Evolutionary conservation across 2,888 invertebrate species (phyloP).

Genomic region (Xanthorhoe designata): DNA sequence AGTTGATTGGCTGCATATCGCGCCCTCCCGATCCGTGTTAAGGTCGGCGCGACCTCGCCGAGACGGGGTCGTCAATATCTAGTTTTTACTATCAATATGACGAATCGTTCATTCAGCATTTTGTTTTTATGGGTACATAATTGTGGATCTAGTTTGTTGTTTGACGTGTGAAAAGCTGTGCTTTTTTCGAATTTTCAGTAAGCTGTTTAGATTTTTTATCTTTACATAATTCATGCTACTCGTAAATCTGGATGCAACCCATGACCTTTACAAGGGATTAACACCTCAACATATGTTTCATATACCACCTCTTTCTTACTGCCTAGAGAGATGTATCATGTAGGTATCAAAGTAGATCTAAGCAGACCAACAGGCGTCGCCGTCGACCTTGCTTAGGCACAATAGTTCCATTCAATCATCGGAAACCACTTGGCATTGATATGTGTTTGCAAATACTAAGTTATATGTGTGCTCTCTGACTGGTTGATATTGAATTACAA

Average conservation of each 20-base stretch:
- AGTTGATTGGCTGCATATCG: conserved; percentile 39
- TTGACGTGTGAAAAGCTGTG: no score
- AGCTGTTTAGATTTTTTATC: no score
- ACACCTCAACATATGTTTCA: no score
- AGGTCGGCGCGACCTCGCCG: conserved; percentile 50
- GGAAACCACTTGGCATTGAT: conserved; percentile 19
- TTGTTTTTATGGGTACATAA: background rate
- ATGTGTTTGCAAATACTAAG: conserved; percentile 1
- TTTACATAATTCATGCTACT: no score
- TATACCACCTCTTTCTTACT: no score
- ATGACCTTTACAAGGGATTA: no score
- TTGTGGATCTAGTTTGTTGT: background rate
- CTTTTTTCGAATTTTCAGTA: no score
- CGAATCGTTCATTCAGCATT: conserved; percentile 2
- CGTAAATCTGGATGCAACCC: no score
- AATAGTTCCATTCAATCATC: conserved; percentile 29
- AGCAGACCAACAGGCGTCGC: conserved; percentile 27
- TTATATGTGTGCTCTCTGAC: conserved; percentile 3
- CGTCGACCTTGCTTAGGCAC: conserved; percentile 20
- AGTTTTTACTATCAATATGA: conserved; percentile 31
- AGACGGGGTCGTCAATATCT: conserved; percentile 44
- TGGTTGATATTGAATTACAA: conserved; percentile 24
- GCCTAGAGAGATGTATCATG: no score
- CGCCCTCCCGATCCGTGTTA: conserved; percentile 48
- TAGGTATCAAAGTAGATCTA: conserved; percentile 3